Conservation (phyloP, 2,113 vertebrate genomes). For the Pomatostomus ruficeps region DNA sequence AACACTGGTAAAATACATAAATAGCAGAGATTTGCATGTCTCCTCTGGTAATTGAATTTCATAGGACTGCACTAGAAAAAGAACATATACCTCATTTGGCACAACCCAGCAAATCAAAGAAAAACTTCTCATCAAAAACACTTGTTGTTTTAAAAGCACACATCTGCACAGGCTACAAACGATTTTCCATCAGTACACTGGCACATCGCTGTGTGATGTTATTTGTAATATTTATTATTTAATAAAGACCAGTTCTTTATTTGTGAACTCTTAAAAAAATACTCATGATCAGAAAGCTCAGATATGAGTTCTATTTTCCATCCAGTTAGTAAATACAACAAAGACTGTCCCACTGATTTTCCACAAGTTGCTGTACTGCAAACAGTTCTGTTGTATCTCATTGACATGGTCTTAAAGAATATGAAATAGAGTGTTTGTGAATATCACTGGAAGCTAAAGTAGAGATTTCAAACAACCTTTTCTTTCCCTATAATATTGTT, state of each 20-base stretch:
- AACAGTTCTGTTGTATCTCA: not conserved
- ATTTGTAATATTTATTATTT: not conserved
- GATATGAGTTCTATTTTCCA: not conserved
- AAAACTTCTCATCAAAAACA: not conserved
- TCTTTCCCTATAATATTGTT: not conserved
- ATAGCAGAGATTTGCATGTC: slow-evolving; percentile 11
- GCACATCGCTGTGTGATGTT: not conserved
- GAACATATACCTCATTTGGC: not conserved
- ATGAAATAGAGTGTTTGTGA: not conserved
- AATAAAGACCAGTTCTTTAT: not conserved
- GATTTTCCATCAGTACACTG: not conserved
- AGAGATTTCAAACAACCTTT: not conserved
- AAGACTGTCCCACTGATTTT: not conserved
- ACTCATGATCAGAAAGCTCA: not conserved
- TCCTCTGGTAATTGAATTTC: not conserved
- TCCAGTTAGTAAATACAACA: not conserved
- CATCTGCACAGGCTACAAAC: not conserved
- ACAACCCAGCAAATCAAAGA: not conserved
- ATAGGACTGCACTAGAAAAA: not conserved
- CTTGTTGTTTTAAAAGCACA: not conserved
- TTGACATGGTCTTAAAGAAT: not conserved
- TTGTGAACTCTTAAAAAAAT: not conserved
- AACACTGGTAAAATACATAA: not conserved
- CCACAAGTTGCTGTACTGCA: not conserved
- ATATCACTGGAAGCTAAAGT: not conserved